Evolutionary conservation across 2,113 vertebrate genomes (phyloP), one percentile per base, ranked within the genome.

Genomic region (Falco punctatus): DNA sequence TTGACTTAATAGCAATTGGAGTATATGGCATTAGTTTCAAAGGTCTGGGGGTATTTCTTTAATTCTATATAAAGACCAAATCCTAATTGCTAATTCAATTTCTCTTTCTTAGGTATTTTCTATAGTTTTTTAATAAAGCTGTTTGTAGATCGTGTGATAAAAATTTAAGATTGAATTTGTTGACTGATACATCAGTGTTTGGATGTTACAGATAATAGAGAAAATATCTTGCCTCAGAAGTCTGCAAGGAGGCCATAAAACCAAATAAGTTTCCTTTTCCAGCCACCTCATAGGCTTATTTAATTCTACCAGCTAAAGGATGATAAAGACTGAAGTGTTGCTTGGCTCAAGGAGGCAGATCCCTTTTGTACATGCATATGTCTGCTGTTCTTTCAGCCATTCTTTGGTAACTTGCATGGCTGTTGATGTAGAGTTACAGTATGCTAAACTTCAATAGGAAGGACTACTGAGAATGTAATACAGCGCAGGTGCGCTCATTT

Each of bases 301-400:
- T 57, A 54, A 70, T 88, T 88, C 30, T 2, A 2, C 46, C 58
- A 28, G 13, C 11, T 81, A 32, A 84, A 65, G 33, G 13, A 57
- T 49, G 21, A 20, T 73, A 19, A 35, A 77, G 54, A 52, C 33
- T 72, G 51, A 82, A 80, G 54, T 59, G 30, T 14, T 79, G 12
- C 5, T 71, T 74, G 15, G n/a, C 13, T 65, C 3, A 32, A 19
- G 9, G 16, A 35, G 14, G 20, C 4, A 10, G 17, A 55, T 30
- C 5, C 23, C 21, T 49, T 24, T 58, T 66, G 46, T 49, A 28
- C 13, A 2, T 19, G 5, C 4, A 0, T 73, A 3, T 58, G 42
- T 65, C 54, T 91, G 48, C 26, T 82, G 64, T 7, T 81, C 11
- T 71, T n/a, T 54, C 52, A 85, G 51, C 32, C 13, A 4, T 51